Base-by-base conservation (phyloP, 2,888 invertebrate genomes). In the Nemapogon koenigi region DNA sequence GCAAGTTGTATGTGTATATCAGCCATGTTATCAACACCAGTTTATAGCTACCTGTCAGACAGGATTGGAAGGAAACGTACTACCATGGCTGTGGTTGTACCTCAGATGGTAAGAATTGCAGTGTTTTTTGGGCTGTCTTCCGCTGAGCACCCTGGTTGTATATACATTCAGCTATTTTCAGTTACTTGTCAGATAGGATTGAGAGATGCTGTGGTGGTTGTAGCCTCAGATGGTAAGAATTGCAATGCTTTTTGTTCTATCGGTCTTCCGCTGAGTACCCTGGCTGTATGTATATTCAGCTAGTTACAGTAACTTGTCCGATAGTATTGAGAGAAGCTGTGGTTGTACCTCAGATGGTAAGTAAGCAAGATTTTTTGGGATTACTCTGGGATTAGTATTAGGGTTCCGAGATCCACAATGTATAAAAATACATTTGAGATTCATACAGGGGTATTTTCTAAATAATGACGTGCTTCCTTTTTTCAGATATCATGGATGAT, bases 151-250 rank as follows among this genome's bases (percentile, higher is more conserved):
- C n/a, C n/a, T n/a, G n/a, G n/a, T n/a, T n/a, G n/a, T n/a, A n/a
- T n/a, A n/a, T n/a, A n/a, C n/a, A n/a, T n/a, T n/a, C 70, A 2
- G 53, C 71, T 3, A 36, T 75, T n/a, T 81, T 66, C 49, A 62
- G 81, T 7, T 57, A 59, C 33, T 44, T 71, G 13, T 63, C 71
- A 2, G 71, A 81, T 44, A 52, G 46, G 16, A 61, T 59, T 35
- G 81, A 81, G 1, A 56, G 81, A 50, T 14, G 66, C 75, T 3
- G 60, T 78, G 1, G 50, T 81, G 4, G 46, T 72, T 1, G 62
- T 81, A 3, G 64, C 80, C 81, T 1, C 83, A 78, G 49, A 49
- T 71, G 35, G 49, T 75, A 35, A 81, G 81, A 14, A n/a, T n/a
- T n/a, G n/a, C n/a, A n/a, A n/a, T n/a, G n/a, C n/a, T n/a, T n/a